These are phyloP conservation scores for Pseudorasbora parva DNA, from an alignment of 2,113 vertebrate genomes.

Conservation along the genomic window DNA sequence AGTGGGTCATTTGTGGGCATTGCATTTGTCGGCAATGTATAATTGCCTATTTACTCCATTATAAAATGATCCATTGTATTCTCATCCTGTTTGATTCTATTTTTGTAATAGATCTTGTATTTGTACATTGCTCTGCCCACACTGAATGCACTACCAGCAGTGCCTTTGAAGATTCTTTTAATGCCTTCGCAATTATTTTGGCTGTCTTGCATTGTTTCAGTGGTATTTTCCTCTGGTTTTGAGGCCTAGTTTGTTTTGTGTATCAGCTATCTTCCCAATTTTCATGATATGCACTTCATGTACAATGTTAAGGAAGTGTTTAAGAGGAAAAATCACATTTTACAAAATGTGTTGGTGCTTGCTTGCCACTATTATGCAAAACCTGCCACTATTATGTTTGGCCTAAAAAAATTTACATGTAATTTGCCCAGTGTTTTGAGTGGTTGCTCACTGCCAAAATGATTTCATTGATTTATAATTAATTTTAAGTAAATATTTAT, in stretches of 20 bases:
- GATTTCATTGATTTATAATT: too few relatives aligned
- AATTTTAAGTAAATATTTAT: too few relatives aligned
- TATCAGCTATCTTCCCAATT: not conserved
- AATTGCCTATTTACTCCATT: slow-evolving; percentile 18
- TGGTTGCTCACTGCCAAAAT: too few relatives aligned
- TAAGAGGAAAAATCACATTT: not conserved
- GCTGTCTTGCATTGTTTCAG: not conserved
- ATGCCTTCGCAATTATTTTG: not conserved
- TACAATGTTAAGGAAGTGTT: not conserved
- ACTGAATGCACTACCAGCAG: slow-evolving; percentile 2
- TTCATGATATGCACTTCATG: not conserved
- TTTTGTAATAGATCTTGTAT: slow-evolving; percentile 23
- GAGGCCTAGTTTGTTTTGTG: not conserved
- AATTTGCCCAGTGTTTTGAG: not conserved
- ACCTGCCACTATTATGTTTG: not conserved
- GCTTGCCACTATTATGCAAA: not conserved
- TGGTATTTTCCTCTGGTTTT: not conserved
- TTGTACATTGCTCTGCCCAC: slow-evolving; percentile 26
- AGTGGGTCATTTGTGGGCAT: slow-evolving; percentile 28
- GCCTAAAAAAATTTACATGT: not conserved
- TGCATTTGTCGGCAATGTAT: not conserved
- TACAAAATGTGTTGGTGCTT: not conserved
- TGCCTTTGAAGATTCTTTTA: slow-evolving; percentile 20
- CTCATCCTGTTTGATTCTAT: not conserved
- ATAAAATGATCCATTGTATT: slow-evolving; percentile 29